A percentile compares a stretch with the other conserved stretches of the same genome.
phyloP scores from a whole-genome alignment of 2,797 vertebrate genomes.

The Tolypeutes matacus region DNA sequence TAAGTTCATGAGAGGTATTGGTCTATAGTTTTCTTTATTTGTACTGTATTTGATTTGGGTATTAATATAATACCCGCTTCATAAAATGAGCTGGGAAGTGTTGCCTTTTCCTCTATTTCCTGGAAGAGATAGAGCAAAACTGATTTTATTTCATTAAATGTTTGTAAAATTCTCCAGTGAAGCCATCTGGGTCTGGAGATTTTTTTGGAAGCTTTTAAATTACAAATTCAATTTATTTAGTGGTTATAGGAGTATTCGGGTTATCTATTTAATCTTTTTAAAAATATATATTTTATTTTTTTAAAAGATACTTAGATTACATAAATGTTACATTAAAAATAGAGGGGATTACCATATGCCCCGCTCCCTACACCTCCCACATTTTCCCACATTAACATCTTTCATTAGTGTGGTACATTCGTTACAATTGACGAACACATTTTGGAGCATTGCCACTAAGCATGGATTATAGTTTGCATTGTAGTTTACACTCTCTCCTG shows the following conservation, averaged over 20 bases:
- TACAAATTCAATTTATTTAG: neutral
- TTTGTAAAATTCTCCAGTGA: constrained; percentile 27
- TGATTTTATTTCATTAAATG: constrained; percentile 37
- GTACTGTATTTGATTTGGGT: neutral
- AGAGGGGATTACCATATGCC: too few species aligned
- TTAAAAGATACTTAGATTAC: too few species aligned
- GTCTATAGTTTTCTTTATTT: neutral
- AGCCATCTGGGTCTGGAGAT: neutral
- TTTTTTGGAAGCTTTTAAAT: neutral
- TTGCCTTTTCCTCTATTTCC: constrained; percentile 11
- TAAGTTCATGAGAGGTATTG: neutral
- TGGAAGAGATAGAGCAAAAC: constrained; percentile 2
- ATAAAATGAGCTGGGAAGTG: neutral
- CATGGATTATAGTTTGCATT: too few species aligned
- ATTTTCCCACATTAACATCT: too few species aligned
- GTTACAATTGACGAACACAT: too few species aligned
- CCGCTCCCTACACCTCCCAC: too few species aligned
- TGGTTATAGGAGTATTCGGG: neutral
- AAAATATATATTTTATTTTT: too few species aligned
- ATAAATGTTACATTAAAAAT: too few species aligned
- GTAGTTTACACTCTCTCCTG: too few species aligned
- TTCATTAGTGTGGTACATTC: too few species aligned
- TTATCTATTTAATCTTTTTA: too few species aligned
- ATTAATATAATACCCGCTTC: neutral
- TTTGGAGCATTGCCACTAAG: too few species aligned